Percentiles rank a stretch among this genome's conserved stretches.
Evolutionary conservation across 2,797 vertebrate species (phyloP).

Genomic region (Pristis pectinata): DNA sequence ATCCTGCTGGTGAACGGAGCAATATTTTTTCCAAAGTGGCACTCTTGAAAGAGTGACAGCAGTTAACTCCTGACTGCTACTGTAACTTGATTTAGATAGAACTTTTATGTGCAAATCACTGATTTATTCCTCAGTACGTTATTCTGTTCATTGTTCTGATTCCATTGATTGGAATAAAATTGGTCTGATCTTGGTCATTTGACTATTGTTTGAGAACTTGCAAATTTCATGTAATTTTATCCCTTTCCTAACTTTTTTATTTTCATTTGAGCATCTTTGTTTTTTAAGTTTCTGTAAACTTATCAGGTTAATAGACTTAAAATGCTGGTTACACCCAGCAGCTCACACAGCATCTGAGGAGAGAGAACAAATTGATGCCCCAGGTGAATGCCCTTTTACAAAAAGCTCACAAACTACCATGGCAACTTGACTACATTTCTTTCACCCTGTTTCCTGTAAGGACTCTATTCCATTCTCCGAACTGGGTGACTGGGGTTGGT

Average conservation of each 20-base stretch:
- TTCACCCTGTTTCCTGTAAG: too few relatives aligned
- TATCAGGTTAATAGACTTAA: neutral
- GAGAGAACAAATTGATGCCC: too few relatives aligned
- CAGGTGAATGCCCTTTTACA: too few relatives aligned
- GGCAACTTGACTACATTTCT: too few relatives aligned
- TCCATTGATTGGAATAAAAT: neutral
- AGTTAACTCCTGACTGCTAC: neutral
- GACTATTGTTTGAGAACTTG: neutral
- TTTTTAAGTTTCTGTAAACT: neutral
- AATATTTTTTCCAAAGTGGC: too few relatives aligned
- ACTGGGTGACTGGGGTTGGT: too few relatives aligned
- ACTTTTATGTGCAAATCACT: neutral
- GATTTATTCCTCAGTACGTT: neutral
- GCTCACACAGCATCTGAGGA: too few relatives aligned
- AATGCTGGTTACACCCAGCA: too few relatives aligned
- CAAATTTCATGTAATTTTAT: neutral
- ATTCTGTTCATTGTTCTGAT: neutral
- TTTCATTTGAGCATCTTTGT: neutral
- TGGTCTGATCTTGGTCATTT: neutral
- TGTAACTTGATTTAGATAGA: neutral
- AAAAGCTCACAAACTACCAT: too few relatives aligned
- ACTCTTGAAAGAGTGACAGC: too few relatives aligned
- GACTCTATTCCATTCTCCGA: too few relatives aligned
- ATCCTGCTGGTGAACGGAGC: too few relatives aligned
- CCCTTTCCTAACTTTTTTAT: neutral